Conservation (phyloP, 2,797 vertebrate species). For the Onychomys torridus region DNA sequence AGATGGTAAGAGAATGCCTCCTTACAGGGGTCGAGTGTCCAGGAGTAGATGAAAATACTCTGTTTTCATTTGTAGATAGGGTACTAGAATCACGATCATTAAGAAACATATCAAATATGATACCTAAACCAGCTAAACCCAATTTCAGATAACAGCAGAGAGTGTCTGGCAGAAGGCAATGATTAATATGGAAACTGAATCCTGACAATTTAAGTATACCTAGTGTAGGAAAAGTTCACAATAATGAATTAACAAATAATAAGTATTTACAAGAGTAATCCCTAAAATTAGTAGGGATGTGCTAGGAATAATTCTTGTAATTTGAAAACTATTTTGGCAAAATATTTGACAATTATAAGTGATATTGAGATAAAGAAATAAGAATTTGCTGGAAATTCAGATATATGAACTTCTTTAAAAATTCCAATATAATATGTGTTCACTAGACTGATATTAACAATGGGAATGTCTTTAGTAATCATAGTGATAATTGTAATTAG, state of each 20-base stretch:
- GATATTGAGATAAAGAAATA: background rate
- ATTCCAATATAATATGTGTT: background rate
- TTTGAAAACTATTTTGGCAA: background rate
- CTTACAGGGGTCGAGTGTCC: accelerated
- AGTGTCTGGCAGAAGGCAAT: background rate
- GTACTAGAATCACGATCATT: background rate
- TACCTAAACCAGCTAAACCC: background rate
- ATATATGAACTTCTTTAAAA: constrained; percentile 27
- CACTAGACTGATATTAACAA: background rate
- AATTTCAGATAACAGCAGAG: background rate
- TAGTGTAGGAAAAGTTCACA: background rate
- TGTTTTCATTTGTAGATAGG: background rate
- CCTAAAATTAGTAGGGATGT: background rate
- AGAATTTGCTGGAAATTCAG: background rate
- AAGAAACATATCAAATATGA: background rate
- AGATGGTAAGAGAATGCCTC: background rate
- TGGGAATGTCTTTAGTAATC: background rate
- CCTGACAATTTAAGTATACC: background rate
- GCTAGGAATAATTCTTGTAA: background rate
- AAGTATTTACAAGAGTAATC: background rate
- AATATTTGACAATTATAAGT: background rate
- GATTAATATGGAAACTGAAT: background rate
- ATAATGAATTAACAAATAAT: background rate
- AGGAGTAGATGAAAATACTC: background rate
- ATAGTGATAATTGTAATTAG: background rate